Conservation (phyloP, 2,113 vertebrate genomes). For the Hippopotamus amphibius region DNA sequence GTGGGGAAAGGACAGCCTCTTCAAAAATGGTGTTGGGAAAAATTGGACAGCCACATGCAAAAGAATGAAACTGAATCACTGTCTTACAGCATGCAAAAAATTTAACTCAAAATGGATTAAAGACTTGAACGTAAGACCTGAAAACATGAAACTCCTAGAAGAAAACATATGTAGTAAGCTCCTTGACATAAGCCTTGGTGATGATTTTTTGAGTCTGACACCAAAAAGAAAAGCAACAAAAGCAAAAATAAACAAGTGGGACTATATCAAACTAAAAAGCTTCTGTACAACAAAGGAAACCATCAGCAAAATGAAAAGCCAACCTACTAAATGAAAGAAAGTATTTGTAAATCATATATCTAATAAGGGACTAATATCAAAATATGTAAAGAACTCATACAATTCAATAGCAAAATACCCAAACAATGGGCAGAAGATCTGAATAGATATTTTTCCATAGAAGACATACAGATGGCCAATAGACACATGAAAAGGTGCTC, state of each 20-base stretch:
- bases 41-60: background rate
- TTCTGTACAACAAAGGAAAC: background rate
- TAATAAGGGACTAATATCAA: background rate
- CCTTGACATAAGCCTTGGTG: background rate
- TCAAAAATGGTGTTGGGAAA: background rate
- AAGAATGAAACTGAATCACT: background rate
- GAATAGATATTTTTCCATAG: background rate
- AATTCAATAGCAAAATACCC: background rate
- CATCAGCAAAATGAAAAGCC: background rate
- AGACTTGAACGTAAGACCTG: background rate
- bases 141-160: background rate
- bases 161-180: background rate
- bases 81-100: background rate
- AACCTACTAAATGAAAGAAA: background rate
- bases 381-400: background rate
- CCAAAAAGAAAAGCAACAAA: background rate
- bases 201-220: background rate
- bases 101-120: background rate
- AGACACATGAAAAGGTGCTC: background rate
- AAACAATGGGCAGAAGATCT: background rate
- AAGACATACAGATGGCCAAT: background rate
- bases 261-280: background rate
- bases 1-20: background rate
- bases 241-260: background rate
- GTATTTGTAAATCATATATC: background rate